These are phyloP conservation scores for Colistium nudipinnis DNA, from an alignment of 2,113 vertebrate species.

Conservation along the genomic window DNA sequence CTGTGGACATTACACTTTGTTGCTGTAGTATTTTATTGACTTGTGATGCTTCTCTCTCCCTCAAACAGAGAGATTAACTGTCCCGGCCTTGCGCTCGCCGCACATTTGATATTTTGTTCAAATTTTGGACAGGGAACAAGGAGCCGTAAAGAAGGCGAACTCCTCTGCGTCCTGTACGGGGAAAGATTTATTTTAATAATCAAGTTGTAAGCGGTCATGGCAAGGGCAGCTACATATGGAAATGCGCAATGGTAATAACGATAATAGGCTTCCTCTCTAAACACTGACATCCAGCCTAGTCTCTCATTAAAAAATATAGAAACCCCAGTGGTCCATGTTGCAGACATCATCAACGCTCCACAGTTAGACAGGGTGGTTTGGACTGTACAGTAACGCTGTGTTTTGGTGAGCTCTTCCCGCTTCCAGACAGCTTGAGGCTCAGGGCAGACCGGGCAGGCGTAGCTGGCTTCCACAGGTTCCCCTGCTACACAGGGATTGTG, in stretches of 20 bases:
- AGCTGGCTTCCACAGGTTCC: slow-evolving; percentile 34
- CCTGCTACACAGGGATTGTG: slow-evolving; percentile 16
- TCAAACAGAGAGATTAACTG: slow-evolving; percentile 64
- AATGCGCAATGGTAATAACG: slow-evolving; percentile 63
- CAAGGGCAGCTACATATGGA: slow-evolving; percentile 60
- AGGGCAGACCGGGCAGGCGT: slow-evolving; percentile 18
- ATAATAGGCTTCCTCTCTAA: slow-evolving; percentile 63
- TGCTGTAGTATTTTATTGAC: slow-evolving; percentile 63
- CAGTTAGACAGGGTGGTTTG: slow-evolving; percentile 43
- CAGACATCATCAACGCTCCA: slow-evolving; percentile 37
- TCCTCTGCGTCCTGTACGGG: slow-evolving; percentile 49
- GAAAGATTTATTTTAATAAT: slow-evolving; percentile 72
- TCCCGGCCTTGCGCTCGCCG: slow-evolving; percentile 33
- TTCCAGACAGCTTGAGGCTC: slow-evolving; percentile 33
- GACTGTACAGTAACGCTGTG: slow-evolving; percentile 9
- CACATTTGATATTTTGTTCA: slow-evolving; percentile 67
- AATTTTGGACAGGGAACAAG: slow-evolving; percentile 54
- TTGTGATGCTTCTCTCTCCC: slow-evolving; percentile 51
- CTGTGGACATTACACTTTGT: slow-evolving; percentile 52
- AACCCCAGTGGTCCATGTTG: slow-evolving; percentile 35
- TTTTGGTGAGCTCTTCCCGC: slow-evolving; percentile 33
- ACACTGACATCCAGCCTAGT: slow-evolving; percentile 45
- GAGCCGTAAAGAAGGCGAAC: slow-evolving; percentile 57
- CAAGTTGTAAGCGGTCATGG: slow-evolving; percentile 52
- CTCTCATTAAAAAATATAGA: slow-evolving; percentile 41